These are phyloP conservation scores for Notospermus geniculatus DNA, from an alignment of 1,140 invertebrate genomes.

Conservation along the genomic window DNA sequence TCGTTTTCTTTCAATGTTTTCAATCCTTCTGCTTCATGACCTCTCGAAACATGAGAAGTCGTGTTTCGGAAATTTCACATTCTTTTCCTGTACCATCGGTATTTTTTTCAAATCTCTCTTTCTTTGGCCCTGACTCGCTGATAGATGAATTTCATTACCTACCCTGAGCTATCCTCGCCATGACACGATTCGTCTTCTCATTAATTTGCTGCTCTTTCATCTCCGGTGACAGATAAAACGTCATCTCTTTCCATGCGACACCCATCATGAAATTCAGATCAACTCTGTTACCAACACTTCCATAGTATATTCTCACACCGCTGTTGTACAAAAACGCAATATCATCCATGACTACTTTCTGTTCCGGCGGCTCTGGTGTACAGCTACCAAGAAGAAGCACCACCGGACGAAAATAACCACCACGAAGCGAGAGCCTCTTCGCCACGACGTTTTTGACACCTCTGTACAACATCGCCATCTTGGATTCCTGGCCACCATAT, in stretches of 20 bases:
- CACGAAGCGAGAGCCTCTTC: background rate
- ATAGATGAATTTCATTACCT: too few relatives aligned
- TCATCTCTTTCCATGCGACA: conserved; percentile 3
- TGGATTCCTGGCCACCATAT: background rate
- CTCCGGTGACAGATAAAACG: background rate
- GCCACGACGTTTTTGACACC: background rate
- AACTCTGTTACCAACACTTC: conserved; percentile 1
- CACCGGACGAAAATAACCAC: background rate
- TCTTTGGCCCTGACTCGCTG: too few relatives aligned
- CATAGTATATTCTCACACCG: background rate
- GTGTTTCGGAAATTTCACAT: too few relatives aligned
- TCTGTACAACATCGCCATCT: background rate
- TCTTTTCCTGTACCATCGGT: too few relatives aligned
- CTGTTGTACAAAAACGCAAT: background rate
- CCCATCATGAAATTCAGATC: conserved; percentile 9
- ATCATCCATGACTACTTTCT: background rate
- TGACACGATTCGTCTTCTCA: background rate
- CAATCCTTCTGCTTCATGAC: too few relatives aligned
- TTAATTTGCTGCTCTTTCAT: background rate
- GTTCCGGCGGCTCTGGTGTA: background rate
- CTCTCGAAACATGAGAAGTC: too few relatives aligned
- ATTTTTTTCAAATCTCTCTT: too few relatives aligned
- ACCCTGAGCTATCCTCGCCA: background rate
- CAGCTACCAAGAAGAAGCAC: background rate
- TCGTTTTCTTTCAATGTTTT: too few relatives aligned